Evolutionary conservation across 2,888 invertebrate species (phyloP).

Genomic region (Monopis laevigella): DNA sequence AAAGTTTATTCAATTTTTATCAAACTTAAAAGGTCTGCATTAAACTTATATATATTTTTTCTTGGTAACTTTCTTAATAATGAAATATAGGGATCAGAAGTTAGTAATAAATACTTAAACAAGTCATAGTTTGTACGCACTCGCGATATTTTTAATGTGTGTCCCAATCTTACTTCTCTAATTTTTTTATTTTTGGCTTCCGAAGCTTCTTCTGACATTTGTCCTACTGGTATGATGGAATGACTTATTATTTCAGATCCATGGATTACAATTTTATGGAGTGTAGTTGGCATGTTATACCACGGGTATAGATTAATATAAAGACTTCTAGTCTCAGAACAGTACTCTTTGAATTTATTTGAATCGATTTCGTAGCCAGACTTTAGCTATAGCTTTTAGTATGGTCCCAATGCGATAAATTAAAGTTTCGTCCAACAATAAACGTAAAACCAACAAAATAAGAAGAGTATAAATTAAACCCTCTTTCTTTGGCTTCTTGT

Average conservation of each 20-base stretch:
- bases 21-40: too few species aligned
- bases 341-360: not conserved
- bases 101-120: conserved; percentile 14
- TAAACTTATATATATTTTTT: too few species aligned
- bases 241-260: conserved; percentile 23
- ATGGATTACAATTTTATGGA: conserved; percentile 26
- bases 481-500: not conserved
- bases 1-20: too few species aligned
- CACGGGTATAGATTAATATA: conserved; percentile 10
- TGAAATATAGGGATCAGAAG: too few species aligned
- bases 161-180: conserved; percentile 13
- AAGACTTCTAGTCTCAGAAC: not conserved
- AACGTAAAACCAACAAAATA: too few species aligned
- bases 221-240: conserved; percentile 26
- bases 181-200: conserved; percentile 25
- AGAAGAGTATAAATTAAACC: not conserved
- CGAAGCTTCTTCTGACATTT: conserved; percentile 24
- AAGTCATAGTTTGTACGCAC: conserved; percentile 15
- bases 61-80: too few species aligned
- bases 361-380: conserved; percentile 9
- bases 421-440: conserved; percentile 4
- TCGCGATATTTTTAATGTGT: conserved; percentile 13
- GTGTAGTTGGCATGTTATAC: conserved; percentile 23
- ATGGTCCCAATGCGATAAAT: conserved; percentile 1
- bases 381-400: conserved; percentile 1